Base-by-base conservation (phyloP, 2,888 invertebrate species). In the Anthoptus insignis region DNA sequence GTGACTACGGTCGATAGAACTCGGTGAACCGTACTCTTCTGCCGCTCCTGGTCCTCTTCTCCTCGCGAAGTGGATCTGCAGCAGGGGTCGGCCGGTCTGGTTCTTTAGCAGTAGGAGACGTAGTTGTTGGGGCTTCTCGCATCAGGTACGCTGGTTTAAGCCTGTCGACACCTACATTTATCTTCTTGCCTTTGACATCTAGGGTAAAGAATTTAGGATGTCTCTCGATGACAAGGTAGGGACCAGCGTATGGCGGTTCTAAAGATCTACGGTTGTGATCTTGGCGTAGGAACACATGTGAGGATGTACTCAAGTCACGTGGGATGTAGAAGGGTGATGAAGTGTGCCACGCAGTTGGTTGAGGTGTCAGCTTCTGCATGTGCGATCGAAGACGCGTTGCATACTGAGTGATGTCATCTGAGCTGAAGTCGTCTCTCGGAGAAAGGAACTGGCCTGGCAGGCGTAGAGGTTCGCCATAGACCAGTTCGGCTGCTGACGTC, bases 401-500 rank as follows among this genome's bases (percentile, higher is more conserved):
- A n/a, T n/a, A n/a, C n/a, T n/a, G n/a, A n/a, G n/a, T n/a, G n/a
- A n/a, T n/a, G n/a, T n/a, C n/a, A n/a, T n/a, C 14, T 21, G 21
- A 9, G 45, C 21, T 11, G 11, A 45, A 1, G 1, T 8, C 11
- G 0, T 22, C 22, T 0, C 5, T 3, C 1, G 45, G 45, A 14
- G 47, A n/a, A 11, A 77, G 14, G 54, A 76, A 72, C 45, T 77
- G 73, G 2, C 77, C 76, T 3, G 77, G 76, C 7, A 77, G 59
- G 0, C 75, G 68, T 2, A 77, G 68, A 0, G 72, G 65, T 22
- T 74, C 70, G 7, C 37, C 37, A 14, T 37, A 37, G 14, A 37
- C 37, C 4, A 37, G 4, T 37, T 37, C 37, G 1, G 77, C 77
- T 47, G 73, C 21, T 7, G 75, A 69, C 11, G 74, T 60, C 32